phyloP scores from a whole-genome alignment of 2,113 vertebrate genomes.

The Hylia prasina region DNA sequence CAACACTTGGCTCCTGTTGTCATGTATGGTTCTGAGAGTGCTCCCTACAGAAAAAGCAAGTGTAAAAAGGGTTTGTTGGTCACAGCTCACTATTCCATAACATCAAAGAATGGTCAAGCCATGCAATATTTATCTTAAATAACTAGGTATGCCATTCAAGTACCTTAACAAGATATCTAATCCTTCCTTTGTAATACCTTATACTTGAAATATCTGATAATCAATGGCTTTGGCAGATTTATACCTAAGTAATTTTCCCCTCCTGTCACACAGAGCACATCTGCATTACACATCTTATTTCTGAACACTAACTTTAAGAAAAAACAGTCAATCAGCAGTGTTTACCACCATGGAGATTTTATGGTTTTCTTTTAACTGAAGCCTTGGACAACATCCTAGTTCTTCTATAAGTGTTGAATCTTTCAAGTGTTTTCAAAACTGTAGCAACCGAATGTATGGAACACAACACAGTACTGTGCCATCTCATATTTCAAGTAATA shows the following conservation, averaged over 20 bases:
- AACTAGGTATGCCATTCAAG: background rate
- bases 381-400: background rate
- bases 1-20: background rate
- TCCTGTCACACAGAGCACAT: background rate
- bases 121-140: background rate
- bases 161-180: background rate
- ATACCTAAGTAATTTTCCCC: background rate
- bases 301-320: background rate
- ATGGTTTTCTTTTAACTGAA: background rate
- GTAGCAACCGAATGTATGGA: background rate
- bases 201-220: background rate
- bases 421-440: background rate
- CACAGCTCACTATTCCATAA: background rate
- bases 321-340: background rate
- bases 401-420: background rate
- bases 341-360: background rate
- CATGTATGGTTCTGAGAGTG: background rate
- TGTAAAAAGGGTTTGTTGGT: background rate
- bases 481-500: background rate
- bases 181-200: background rate
- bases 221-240: background rate
- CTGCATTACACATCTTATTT: background rate
- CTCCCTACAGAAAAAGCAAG: background rate
- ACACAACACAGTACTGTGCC: background rate
- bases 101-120: background rate